Conservation (phyloP, 1,140 invertebrate species). For the Drosophila guanche region DNA sequence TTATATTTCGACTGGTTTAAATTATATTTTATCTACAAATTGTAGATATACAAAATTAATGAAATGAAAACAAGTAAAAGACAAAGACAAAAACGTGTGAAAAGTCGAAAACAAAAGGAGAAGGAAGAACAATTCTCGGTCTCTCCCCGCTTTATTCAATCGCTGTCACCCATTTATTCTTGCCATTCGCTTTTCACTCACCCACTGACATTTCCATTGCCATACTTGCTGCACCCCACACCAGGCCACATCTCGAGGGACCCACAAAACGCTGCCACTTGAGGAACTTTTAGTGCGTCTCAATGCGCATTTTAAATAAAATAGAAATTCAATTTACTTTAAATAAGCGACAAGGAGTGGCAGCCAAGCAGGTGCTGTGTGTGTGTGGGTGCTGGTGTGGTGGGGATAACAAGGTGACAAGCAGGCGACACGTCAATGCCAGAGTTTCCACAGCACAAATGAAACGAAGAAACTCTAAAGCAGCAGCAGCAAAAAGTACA, state of each 20-base stretch:
- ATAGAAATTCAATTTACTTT: slow-evolving; percentile 82
- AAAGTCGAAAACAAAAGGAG: background rate
- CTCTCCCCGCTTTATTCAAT: background rate
- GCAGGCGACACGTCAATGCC: slow-evolving; percentile 41
- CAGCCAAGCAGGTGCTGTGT: slow-evolving; percentile 12
- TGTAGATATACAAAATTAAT: background rate
- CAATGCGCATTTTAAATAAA: slow-evolving; percentile 82
- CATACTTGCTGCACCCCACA: background rate
- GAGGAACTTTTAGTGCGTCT: slow-evolving; percentile 79
- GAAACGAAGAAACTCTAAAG: slow-evolving; percentile 37
- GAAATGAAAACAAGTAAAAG: background rate
- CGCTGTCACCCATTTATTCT: background rate
- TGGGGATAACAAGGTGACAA: slow-evolving; percentile 42
- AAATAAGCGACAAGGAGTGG: slow-evolving; percentile 63
- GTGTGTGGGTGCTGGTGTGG: background rate
- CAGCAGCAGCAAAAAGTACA: background rate
- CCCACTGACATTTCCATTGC: slow-evolving; percentile 1
- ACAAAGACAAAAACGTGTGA: background rate
- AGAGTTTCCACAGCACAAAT: slow-evolving; percentile 49
- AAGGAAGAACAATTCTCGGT: background rate
- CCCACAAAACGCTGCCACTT: slow-evolving; percentile 62
- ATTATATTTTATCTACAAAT: background rate
- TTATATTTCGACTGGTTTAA: background rate
- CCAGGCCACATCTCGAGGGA: background rate
- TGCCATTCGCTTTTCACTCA: too few species aligned